Evolutionary conservation across 2,888 invertebrate genomes (phyloP).

Genomic region (Cosmopolites sordidus): DNA sequence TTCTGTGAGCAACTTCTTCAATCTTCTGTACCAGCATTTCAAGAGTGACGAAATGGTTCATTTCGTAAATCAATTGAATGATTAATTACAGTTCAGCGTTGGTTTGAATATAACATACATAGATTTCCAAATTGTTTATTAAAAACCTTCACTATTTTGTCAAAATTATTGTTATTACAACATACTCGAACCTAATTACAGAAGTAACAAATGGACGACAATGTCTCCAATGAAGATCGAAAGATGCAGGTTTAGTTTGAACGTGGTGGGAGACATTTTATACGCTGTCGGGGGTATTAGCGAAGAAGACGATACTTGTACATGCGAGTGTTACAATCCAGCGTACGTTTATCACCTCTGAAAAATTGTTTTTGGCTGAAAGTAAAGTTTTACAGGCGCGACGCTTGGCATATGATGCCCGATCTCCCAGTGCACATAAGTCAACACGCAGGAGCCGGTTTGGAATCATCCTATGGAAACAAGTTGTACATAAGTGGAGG

Average conservation of each 20-base stretch:
- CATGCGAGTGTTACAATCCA: constrained; percentile 60
- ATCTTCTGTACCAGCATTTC: no score
- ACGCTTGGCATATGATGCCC: constrained; percentile 57
- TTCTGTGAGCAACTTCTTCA: no score
- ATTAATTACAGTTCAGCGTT: no score
- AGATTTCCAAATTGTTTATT: no score
- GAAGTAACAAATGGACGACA: constrained; percentile 60
- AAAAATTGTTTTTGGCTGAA: constrained; percentile 3
- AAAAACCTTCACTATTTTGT: no score
- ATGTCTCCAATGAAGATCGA: constrained; percentile 64
- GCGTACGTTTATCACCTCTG: no score
- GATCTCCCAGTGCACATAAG: constrained; percentile 56
- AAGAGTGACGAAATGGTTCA: no score
- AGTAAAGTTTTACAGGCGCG: constrained; percentile 33
- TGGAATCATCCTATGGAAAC: constrained; percentile 44
- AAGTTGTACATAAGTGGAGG: constrained; percentile 53
- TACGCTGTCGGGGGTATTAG: constrained; percentile 64
- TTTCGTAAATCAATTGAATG: no score
- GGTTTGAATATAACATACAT: no score
- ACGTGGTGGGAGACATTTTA: constrained; percentile 53
- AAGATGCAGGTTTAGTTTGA: constrained; percentile 62
- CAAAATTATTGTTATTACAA: no score
- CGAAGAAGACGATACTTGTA: constrained; percentile 52
- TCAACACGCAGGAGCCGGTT: constrained; percentile 55
- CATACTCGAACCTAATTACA: no score